Percentiles rank a stretch among this genome's conserved stretches.
Evolutionary conservation across 2,888 invertebrate genomes (phyloP).

Genomic region (Dolomedes plantarius): DNA sequence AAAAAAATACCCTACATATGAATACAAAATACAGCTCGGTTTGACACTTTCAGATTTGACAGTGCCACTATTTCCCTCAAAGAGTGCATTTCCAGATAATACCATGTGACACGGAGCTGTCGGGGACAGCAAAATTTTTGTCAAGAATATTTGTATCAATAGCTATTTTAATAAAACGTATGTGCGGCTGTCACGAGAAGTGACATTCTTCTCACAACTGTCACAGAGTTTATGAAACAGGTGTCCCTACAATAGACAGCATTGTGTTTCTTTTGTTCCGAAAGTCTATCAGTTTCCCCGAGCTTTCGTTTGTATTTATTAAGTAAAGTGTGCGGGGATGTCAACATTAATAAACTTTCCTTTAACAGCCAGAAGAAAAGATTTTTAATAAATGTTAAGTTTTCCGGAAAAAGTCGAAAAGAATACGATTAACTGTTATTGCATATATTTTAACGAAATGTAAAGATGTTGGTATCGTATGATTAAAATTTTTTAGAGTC

Average conservation of each 20-base stretch:
- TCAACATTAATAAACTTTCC: no score
- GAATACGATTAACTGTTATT: no score
- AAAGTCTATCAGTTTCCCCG: neutral
- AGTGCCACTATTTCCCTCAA: slow-evolving; percentile 58
- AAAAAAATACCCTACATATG: neutral
- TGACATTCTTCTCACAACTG: slow-evolving; percentile 71
- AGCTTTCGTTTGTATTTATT: neutral
- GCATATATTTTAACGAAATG: no score
- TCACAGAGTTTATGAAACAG: slow-evolving; percentile 71
- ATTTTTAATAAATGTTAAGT: no score
- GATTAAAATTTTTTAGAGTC: no score
- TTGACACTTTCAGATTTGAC: slow-evolving; percentile 25
- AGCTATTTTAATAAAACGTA: slow-evolving; percentile 72
- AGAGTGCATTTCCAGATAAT: slow-evolving; percentile 72
- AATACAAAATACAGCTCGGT: neutral
- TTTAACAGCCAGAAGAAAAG: no score
- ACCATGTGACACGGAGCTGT: slow-evolving; percentile 65
- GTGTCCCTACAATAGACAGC: slow-evolving; percentile 48
- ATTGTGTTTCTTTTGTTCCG: neutral
- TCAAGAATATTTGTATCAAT: slow-evolving; percentile 50
- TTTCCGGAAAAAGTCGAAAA: neutral
- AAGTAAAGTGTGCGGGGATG: no score
- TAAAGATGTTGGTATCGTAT: no score
- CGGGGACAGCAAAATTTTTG: slow-evolving; percentile 33
- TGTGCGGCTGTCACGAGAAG: slow-evolving; percentile 58